Base-by-base conservation (phyloP, 1,140 invertebrate species). In the Bicyclus anynana region DNA sequence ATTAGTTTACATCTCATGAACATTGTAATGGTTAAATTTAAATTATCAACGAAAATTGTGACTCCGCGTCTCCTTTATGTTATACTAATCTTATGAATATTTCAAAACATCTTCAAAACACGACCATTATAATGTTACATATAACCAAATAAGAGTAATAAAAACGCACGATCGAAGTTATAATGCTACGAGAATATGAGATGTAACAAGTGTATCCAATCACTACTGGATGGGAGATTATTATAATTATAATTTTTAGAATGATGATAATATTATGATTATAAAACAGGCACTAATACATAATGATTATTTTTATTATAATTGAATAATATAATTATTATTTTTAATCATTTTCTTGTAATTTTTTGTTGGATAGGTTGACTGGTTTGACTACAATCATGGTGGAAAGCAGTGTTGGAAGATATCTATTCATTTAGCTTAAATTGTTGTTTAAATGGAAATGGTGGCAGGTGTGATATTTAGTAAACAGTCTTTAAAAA, bases 1-100 rank as follows among this genome's bases (percentile, higher is more conserved):
- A 52, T 59, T 58, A 58, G 37, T 52, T 59, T 37, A 37, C 21
- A 56, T 35, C 40, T 44, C 40, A 47, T 42, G 55, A 35, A 51
- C 37, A 16, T 27, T 44, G 54, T 42, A 33, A 35, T 49, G 49
- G 56, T 52, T 59, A 26, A 47, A 42, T 17, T 59, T 58, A 49
- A 51, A 26, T 51, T 50, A 58, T 58, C 48, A 40, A 23, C 55
- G 35, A 56, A 38, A 44, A 51, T 58, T 53, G 48, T 33, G 44
- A 23, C 21, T 48, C 14, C 6, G 40, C 40, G 17, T 17, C 6
- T 48, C 33, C 26, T 44, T 40, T 49, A 46, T 59, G 37, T 29
- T 40, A 29, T n/a, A 49, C 20, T 53, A 60, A 54, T 54, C 40
- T 21, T 54, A 38, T 33, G 42, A 35, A 54, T 46, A 46, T 54